Conservation (phyloP, 1,140 invertebrate genomes). For the Euwallacea fornicatus region DNA sequence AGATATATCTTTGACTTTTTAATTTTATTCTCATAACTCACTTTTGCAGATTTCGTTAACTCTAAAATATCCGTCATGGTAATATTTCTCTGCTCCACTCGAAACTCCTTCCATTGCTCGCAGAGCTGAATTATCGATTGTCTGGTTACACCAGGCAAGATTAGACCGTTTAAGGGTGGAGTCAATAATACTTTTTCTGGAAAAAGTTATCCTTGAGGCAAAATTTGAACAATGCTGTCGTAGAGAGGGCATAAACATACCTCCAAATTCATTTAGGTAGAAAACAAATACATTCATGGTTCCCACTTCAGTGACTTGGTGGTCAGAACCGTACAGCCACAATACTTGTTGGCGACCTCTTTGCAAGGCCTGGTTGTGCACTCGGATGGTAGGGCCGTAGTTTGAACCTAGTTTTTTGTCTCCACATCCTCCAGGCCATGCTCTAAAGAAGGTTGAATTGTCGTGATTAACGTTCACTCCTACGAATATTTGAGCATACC, state of each 20-base stretch:
- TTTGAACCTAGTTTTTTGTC: conserved; percentile 94
- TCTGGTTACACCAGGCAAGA: conserved; percentile 91
- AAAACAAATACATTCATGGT: conserved; percentile 98
- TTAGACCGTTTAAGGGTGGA: conserved; percentile 88
- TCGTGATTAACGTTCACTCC: background rate
- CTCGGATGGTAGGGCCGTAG: conserved; percentile 83
- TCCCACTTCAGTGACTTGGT: conserved; percentile 95
- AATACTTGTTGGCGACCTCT: conserved; percentile 92
- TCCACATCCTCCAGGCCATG: conserved; percentile 96
- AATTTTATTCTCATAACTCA: conserved; percentile 53
- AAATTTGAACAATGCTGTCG: background rate
- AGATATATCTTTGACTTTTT: background rate
- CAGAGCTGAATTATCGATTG: conserved; percentile 83
- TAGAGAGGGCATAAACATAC: conserved; percentile 56
- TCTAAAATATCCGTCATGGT: conserved; percentile 84
- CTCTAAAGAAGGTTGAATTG: conserved; percentile 56
- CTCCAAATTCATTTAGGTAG: conserved; percentile 86
- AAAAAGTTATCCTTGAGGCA: conserved; percentile 24
- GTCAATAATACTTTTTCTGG: conserved; percentile 90
- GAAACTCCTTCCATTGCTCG: conserved; percentile 84
- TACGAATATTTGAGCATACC: conserved; percentile 7
- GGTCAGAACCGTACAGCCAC: conserved; percentile 94
- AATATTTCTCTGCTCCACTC: conserved; percentile 79
- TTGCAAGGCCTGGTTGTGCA: conserved; percentile 76
- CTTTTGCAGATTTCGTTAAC: conserved; percentile 77